Conservation (phyloP, 2,888 invertebrate species). For the Diaphora mendica region DNA sequence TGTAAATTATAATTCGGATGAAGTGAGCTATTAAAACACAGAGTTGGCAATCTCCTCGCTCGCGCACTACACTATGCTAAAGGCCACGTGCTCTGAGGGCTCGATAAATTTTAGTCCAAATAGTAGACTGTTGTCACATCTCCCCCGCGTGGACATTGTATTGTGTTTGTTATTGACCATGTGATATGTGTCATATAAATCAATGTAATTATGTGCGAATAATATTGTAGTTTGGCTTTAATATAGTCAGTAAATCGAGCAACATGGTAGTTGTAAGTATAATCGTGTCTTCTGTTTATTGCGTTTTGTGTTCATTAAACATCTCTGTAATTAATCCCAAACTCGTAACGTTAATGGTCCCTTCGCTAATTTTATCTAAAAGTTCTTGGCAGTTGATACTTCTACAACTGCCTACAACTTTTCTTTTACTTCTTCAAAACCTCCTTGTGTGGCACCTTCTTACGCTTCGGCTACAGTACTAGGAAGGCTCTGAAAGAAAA, state of each 20-base stretch:
- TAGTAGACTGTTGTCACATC: constrained; percentile 38
- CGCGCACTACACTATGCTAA: constrained; percentile 61
- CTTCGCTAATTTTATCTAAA: not conserved
- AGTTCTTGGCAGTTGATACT: not conserved
- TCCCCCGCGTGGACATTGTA: constrained; percentile 10
- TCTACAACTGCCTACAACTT: no score
- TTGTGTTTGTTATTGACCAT: constrained; percentile 17
- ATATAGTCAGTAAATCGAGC: not conserved
- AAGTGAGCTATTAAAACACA: constrained; percentile 75
- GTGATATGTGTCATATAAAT: constrained; percentile 1
- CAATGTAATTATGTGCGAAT: not conserved
- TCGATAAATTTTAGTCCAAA: constrained; percentile 44
- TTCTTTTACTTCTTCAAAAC: no score
- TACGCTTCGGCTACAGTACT: not conserved
- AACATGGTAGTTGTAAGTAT: not conserved
- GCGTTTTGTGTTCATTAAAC: not conserved
- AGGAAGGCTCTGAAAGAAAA: not conserved
- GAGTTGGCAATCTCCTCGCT: constrained; percentile 65
- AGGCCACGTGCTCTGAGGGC: constrained; percentile 65
- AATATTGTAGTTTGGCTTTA: not conserved
- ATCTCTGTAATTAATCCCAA: not conserved
- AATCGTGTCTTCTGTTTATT: not conserved
- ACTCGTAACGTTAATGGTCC: no score
- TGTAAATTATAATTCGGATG: constrained; percentile 59
- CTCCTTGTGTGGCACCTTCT: not conserved